phyloP scores from a whole-genome alignment of 2,113 vertebrate genomes.

The Narcine bancroftii region DNA sequence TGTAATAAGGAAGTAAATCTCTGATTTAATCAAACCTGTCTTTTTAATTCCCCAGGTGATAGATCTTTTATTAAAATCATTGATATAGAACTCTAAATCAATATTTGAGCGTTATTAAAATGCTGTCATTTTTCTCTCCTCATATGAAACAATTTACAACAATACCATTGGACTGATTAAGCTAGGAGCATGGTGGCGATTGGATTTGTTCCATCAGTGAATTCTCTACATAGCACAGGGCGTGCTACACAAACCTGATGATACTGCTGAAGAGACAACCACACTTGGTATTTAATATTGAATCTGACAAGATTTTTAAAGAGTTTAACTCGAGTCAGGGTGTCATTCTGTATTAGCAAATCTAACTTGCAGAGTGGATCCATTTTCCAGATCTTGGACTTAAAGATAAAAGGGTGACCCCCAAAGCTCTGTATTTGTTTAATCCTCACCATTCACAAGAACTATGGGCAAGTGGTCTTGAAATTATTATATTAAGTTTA shows the following conservation, averaged over 20 bases:
- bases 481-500: neutral
- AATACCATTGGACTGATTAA: constrained; percentile 4
- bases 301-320: neutral
- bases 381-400: neutral
- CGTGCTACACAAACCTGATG: neutral
- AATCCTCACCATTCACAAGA: neutral
- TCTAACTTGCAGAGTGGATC: neutral
- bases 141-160: constrained; percentile 16
- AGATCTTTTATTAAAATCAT: constrained; percentile 29
- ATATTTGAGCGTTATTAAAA: constrained; percentile 20
- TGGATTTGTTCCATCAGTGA: constrained; percentile 14
- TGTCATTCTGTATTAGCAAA: neutral
- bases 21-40: constrained; percentile 3
- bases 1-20: constrained; percentile 24
- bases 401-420: neutral
- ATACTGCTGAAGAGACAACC: neutral
- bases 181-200: neutral
- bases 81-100: constrained; percentile 9
- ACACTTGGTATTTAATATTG: neutral
- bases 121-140: neutral
- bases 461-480: neutral
- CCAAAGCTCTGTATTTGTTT: neutral
- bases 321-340: neutral
- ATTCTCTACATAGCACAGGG: neutral
- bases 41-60: neutral